These are phyloP conservation scores for Stenotaenia linearis DNA, from an alignment of 2,888 invertebrate species.

Conservation along the genomic window DNA sequence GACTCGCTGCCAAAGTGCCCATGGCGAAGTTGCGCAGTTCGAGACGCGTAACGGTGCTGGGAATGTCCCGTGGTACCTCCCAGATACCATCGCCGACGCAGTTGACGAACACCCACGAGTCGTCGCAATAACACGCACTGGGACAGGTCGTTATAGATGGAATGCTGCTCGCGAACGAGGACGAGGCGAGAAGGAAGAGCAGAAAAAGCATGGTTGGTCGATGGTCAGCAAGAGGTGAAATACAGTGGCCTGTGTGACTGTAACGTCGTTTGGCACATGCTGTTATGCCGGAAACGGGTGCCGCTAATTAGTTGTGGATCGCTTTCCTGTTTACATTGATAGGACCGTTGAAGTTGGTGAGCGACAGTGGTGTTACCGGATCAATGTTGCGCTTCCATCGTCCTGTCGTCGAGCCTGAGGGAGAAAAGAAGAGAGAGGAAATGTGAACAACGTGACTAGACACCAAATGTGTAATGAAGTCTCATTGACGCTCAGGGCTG, in stretches of 20 bases:
- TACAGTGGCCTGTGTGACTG: neutral
- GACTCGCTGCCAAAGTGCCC: constrained; percentile 32
- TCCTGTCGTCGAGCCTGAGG: constrained; percentile 20
- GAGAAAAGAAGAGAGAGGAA: constrained; percentile 12
- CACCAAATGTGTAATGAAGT: constrained; percentile 21
- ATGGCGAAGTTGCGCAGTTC: constrained; percentile 40
- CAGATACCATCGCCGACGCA: constrained; percentile 41
- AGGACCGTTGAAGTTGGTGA: neutral
- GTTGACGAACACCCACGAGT: constrained; percentile 39
- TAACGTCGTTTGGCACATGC: neutral
- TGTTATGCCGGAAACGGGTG: neutral
- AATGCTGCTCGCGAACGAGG: neutral
- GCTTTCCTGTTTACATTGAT: constrained; percentile 17
- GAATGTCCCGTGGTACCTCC: constrained; percentile 39
- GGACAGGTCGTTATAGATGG: constrained; percentile 37
- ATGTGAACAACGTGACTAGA: constrained; percentile 20
- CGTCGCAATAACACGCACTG: constrained; percentile 41
- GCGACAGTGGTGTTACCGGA: constrained; percentile 3
- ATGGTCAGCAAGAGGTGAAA: neutral
- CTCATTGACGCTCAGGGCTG: constrained; percentile 12
- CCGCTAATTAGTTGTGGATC: constrained; percentile 4
- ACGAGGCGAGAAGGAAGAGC: neutral
- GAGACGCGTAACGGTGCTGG: constrained; percentile 38
- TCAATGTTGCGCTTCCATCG: constrained; percentile 20
- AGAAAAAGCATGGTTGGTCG: neutral